Base-by-base conservation (phyloP, 2,797 vertebrate species). In the Ispidina lecontei region DNA sequence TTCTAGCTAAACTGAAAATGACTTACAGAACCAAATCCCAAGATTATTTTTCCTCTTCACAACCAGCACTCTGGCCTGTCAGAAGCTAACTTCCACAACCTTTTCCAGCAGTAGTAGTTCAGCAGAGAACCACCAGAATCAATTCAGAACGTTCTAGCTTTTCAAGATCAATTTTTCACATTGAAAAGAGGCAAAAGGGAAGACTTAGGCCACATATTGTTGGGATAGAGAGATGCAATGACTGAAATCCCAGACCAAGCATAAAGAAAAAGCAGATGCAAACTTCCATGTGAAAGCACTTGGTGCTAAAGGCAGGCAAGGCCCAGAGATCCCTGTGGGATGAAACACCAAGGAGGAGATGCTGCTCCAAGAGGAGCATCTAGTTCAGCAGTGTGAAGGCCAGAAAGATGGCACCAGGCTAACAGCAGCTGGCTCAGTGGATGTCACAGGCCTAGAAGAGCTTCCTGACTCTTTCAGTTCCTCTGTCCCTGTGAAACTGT, bases 381-480 rank as follows among this genome's bases (percentile, higher is more conserved):
- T 68, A 37, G 56, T 54, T 68, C 51, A 59, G 25, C 80, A 82
- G 29, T 13, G 25, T 39, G 72, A 56, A 83, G 58, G 26, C 65
- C 68, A 90, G 82, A 95, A 85, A 85, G 8, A 82, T 2, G 28
- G 83, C 3, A 1, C 31, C 56, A 67, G 43, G 68, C 64, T 90
- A 90, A 71, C n/a, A 74, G 14, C 31, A 56, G 28, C 35, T 84
- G 77, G 84, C 63, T 84, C 67, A 75, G 25, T 71, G 73, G 39
- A 55, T 6, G 2, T 43, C 59, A 65, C 3, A 29, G 78, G 62
- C 35, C 33, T 88, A 31, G 68, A 87, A 91, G 58, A 77, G 56
- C 68, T 94, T 92, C 64, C 63, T 79, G 65, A 88, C 54, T 46
- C 76, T 72, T 95, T 81, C 65, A 87, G 69, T 95, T 95, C 90